These are phyloP conservation scores for Erpornis zantholeuca DNA, from an alignment of 2,113 vertebrate species.

Conservation along the genomic window DNA sequence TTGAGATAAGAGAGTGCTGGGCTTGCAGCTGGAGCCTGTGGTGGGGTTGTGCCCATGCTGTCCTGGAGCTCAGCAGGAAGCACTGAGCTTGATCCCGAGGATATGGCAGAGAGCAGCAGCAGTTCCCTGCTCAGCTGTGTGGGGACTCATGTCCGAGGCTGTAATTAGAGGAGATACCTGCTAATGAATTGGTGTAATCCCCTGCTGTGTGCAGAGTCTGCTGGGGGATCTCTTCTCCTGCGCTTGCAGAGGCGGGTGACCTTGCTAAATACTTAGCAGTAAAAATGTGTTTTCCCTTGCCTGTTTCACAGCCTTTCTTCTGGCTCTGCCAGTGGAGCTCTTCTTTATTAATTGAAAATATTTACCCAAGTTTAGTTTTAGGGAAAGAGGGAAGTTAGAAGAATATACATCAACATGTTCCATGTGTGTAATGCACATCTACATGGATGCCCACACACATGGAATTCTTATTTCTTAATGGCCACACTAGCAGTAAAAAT, in stretches of 20 bases:
- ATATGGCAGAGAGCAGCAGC: neutral
- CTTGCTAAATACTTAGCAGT: slow-evolving; percentile 16
- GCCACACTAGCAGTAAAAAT: neutral
- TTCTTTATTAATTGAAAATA: neutral
- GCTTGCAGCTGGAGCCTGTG: neutral
- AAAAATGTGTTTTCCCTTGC: neutral
- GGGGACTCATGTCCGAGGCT: neutral
- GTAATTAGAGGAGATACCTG: slow-evolving; percentile 26
- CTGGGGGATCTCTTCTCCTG: neutral
- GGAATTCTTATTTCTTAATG: neutral
- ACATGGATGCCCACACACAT: accelerated
- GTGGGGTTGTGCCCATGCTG: neutral
- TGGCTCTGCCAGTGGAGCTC: neutral
- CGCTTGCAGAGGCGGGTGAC: neutral
- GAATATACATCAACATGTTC: neutral
- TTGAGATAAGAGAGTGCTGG: neutral
- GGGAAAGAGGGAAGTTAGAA: neutral
- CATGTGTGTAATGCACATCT: neutral
- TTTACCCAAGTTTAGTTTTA: neutral
- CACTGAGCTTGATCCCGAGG: neutral
- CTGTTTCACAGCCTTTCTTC: neutral
- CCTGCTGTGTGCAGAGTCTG: neutral
- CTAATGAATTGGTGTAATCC: slow-evolving; percentile 34
- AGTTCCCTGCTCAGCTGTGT: neutral
- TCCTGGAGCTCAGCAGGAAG: neutral